phyloP scores from a whole-genome alignment of 2,113 vertebrate species.

The Caretta caretta region DNA sequence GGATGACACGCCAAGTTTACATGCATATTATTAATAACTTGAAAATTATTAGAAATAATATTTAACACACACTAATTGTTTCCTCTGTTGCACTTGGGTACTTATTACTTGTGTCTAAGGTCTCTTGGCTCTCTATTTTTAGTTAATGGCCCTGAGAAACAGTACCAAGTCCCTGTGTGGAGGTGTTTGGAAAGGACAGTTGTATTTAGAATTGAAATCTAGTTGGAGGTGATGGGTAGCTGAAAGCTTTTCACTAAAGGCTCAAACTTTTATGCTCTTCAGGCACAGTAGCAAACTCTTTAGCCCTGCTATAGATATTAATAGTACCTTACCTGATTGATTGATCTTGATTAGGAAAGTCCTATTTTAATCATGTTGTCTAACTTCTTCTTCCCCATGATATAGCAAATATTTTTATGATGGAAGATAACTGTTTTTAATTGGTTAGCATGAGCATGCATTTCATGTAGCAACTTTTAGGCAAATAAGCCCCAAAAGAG shows the following conservation, averaged over 20 bases:
- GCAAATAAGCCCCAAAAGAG: background rate
- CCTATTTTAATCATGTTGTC: background rate
- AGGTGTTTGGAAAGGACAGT: constrained; percentile 22
- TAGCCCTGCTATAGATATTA: background rate
- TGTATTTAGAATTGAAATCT: background rate
- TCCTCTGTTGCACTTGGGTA: background rate
- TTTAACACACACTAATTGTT: background rate
- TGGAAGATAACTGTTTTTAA: background rate
- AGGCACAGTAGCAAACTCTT: background rate
- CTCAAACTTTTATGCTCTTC: background rate
- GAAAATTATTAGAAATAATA: background rate
- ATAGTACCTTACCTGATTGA: background rate
- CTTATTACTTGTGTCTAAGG: background rate
- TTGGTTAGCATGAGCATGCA: background rate
- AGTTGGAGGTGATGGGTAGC: constrained; percentile 22
- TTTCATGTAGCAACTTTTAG: background rate
- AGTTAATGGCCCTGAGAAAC: constrained; percentile 18
- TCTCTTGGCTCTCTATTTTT: constrained; percentile 13
- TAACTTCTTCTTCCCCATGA: background rate
- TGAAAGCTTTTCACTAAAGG: background rate
- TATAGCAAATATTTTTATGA: accelerated
- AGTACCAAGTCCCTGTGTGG: background rate
- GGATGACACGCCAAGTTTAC: background rate
- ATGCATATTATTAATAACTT: background rate
- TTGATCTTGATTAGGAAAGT: constrained; percentile 4